Base-by-base conservation (phyloP, 2,888 invertebrate species). In the Lasioglossum calceatum region DNA sequence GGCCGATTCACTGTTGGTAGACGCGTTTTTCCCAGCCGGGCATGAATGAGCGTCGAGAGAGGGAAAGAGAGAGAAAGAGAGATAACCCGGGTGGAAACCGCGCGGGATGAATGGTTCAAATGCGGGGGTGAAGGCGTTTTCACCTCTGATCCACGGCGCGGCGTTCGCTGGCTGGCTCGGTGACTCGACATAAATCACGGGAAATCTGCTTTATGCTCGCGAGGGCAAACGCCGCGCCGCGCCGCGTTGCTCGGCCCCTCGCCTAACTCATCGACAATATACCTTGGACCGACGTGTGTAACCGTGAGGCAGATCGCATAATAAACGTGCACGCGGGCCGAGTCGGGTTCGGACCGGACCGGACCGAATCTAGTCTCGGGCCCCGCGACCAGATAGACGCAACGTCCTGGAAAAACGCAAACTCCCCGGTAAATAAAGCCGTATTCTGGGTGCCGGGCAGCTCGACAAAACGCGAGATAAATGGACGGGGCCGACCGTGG, bases 101-200 rank as follows among this genome's bases (percentile, higher is more conserved):
- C 87, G 86, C 50, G 75, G 82, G 85, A 89, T 91, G 91, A 91
- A 91, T 91, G 91, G 88, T 12, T n/a, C 80, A 86, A 80, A 85
- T 81, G 77, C 81, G 39, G 83, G 85, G 82, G 79, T 84, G 91
- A 86, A 89, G 91, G 90, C 89, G 91, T 91, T 90, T 89, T 88
- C 91, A 89, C 89, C 44, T 77, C 32, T 75, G 85, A 80, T 81
- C 47, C 83, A 76, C 64, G 39, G 70, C 44, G 50, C 64, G 39
- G 70, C 44, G 50, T 89, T 67, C 67, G 67, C 67, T 64, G 61
- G 32, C 61, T 67, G 32, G 89, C 89, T 89, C 89, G 91, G 90
- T 88, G 89, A 91, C 81, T 91, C 91, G 92, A 92, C 93, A 94
- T 95, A 95, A 95, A 94, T 95, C 94, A 94, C 92, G 79, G 81